phyloP scores from a whole-genome alignment of 2,797 vertebrate genomes.

The Premnoplex brunnescens region DNA sequence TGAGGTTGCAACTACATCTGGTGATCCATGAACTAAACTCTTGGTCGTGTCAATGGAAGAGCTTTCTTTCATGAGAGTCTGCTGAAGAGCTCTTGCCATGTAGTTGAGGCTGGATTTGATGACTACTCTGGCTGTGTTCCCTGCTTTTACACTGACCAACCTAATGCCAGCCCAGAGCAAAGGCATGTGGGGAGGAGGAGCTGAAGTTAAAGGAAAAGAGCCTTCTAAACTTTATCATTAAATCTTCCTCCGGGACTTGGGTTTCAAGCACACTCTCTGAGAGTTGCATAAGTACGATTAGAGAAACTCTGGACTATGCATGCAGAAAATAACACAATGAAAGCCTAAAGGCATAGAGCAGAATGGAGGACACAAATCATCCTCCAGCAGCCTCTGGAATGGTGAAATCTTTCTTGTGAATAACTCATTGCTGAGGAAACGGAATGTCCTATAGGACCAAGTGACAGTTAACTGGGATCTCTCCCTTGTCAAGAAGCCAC shows the following conservation, averaged over 20 bases:
- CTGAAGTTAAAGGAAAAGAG: not conserved
- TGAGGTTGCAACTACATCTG: not conserved
- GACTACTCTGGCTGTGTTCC: not conserved
- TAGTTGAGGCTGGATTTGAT: not conserved
- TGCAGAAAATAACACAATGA: not conserved
- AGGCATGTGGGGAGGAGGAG: not conserved
- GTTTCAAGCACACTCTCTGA: not conserved
- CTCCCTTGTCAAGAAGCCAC: not conserved
- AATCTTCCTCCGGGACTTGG: not conserved
- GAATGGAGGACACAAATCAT: not conserved
- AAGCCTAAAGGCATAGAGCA: not conserved
- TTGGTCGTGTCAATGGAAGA: not conserved
- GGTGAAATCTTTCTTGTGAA: not conserved
- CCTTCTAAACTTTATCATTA: not conserved
- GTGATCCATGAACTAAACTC: not conserved
- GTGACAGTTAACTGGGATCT: not conserved
- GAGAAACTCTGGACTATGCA: not conserved
- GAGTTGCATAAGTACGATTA: not conserved
- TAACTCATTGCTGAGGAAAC: not conserved
- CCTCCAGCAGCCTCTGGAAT: not conserved
- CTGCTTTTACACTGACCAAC: not conserved
- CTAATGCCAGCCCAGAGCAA: not conserved
- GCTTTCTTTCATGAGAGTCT: not conserved
- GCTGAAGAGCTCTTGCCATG: accelerated
- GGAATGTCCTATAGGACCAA: not conserved